Evolutionary conservation across 2,888 invertebrate species (phyloP), one percentile per base, ranked within the genome.

Genomic region (Leptura quadrifasciata): DNA sequence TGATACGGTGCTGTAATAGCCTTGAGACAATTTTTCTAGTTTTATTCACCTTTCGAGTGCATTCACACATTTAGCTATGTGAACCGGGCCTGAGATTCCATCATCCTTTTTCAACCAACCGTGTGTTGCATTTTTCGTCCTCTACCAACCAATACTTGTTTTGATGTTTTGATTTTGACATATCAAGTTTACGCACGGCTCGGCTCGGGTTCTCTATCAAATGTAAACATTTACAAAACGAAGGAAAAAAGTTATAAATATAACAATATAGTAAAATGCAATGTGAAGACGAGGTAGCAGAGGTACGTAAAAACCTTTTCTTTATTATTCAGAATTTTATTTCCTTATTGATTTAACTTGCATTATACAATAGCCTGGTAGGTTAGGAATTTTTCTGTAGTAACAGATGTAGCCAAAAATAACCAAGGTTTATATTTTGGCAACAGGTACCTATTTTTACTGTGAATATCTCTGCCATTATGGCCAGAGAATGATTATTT

Each of bases 101-200:
- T 27, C 54, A 54, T 68, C 68, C 15, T 17, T 54, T 9, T 68
- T 15, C 27, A 55, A 54, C 68, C 15, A 12, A 31, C 3, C 17
- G 1, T 20, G 6, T 1, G 3, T 27, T 3, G 1, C 39, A 39
- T 69, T n/a, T 65, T 21, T 39, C 18, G n/a, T 69, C 69, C 39
- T 17, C 17, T 58, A 39, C 39, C 68, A 63, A 63, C 68, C 68
- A 60, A 31, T 60, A 31, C 57, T 69, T 69, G 69, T 69, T 69
- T 69, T 58, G 69, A 69, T 69, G 27, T 69, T 69, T 69, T 58
- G 69, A 69, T 69, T 69, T 69, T 69, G 69, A 69, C 69, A 69
- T 27, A 69, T 58, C 24, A 55, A 15, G 47, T 47, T 47, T 47
- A n/a, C n/a, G 17, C 47, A 47, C 15, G 27, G 27, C 27, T 31